phyloP scores from a whole-genome alignment of 2,888 invertebrate species.

The Dyspetes luteomarginatus region DNA sequence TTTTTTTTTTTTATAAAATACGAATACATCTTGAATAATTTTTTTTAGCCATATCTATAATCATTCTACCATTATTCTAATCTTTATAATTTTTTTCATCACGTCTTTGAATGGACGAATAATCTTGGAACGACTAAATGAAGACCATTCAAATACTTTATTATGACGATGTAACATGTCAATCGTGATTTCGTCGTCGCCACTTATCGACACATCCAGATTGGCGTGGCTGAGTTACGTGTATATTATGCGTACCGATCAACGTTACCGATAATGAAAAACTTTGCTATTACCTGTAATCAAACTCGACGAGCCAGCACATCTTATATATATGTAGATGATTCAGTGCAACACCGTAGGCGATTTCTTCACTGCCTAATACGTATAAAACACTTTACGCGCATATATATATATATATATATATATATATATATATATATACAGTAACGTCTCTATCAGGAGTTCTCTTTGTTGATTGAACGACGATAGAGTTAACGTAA shows the following conservation, averaged over 20 bases:
- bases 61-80: too few relatives aligned
- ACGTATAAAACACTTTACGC: slow-evolving; percentile 3
- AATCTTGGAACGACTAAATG: too few relatives aligned
- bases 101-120: too few relatives aligned
- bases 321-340: slow-evolving; percentile 37
- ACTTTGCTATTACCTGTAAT: slow-evolving; percentile 48
- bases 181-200: too few relatives aligned
- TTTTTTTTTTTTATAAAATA: too few relatives aligned
- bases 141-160: too few relatives aligned
- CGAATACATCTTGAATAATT: too few relatives aligned
- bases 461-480: slow-evolving; percentile 37
- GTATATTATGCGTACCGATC: neutral
- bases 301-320: slow-evolving; percentile 33
- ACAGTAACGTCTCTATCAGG: slow-evolving; percentile 28
- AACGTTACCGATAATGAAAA: slow-evolving; percentile 44
- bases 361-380: slow-evolving; percentile 34
- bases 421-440: neutral
- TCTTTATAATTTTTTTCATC: too few relatives aligned
- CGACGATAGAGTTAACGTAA: slow-evolving; percentile 32
- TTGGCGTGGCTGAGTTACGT: neutral
- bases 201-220: too few relatives aligned
- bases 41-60: too few relatives aligned
- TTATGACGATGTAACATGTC: too few relatives aligned
- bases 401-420: neutral
- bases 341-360: slow-evolving; percentile 39